phyloP scores from a whole-genome alignment of 1,140 invertebrate genomes.

The Drosophila leontia region DNA sequence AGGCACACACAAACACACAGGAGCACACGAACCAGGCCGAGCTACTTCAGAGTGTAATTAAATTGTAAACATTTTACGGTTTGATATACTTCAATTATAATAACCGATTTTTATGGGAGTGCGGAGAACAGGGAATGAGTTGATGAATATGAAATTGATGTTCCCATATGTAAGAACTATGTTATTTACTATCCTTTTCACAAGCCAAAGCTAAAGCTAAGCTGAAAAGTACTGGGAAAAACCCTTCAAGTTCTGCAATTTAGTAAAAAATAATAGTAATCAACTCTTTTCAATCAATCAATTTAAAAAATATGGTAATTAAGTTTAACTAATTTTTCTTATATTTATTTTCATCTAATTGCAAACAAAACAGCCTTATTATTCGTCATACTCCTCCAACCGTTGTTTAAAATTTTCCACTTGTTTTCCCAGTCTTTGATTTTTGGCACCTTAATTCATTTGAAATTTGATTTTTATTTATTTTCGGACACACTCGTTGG shows the following conservation, averaged over 20 bases:
- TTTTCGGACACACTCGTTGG: conserved; percentile 51
- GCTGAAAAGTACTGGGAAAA: too few species aligned
- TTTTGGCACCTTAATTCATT: conserved; percentile 72
- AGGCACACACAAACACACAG: conserved; percentile 62
- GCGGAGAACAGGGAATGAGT: background rate
- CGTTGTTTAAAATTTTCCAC: background rate
- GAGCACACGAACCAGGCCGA: conserved; percentile 17
- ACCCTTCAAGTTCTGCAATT: too few species aligned
- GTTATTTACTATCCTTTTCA: background rate
- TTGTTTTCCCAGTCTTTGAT: conserved; percentile 7
- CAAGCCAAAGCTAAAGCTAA: background rate
- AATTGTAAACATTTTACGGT: conserved; percentile 59
- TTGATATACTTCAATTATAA: conserved; percentile 49
- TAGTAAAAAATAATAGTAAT: too few species aligned
- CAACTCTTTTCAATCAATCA: too few species aligned
- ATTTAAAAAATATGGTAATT: background rate
- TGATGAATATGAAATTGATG: background rate
- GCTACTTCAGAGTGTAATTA: conserved; percentile 61
- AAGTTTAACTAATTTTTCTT: background rate
- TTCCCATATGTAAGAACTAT: background rate
- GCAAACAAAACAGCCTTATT: background rate
- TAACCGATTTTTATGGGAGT: conserved; percentile 24
- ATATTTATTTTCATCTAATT: too few species aligned
- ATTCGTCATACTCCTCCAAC: background rate
- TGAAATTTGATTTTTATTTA: conserved; percentile 58